Conservation (phyloP, 2,113 vertebrate species). For the Gymnobelideus leadbeateri region DNA sequence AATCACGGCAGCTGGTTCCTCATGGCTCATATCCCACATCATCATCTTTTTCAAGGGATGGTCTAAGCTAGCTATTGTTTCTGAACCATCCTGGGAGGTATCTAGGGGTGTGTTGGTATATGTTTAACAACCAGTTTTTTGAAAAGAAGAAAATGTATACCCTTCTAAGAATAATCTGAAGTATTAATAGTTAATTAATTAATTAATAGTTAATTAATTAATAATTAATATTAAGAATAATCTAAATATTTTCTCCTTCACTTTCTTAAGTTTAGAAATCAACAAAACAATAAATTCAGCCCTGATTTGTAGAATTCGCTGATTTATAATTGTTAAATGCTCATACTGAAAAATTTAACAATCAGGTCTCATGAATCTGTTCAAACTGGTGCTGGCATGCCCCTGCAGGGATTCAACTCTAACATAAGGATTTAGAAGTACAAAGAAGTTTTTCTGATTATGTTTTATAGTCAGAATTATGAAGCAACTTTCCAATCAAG, state of each 20-base stretch:
- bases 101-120: background rate
- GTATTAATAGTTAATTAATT: too few species aligned
- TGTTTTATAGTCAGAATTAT: background rate
- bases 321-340: background rate
- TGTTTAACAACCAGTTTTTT: too few species aligned
- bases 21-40: background rate
- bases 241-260: background rate
- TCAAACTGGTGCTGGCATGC: background rate
- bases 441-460: background rate
- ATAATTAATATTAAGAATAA: too few species aligned
- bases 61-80: background rate
- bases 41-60: background rate
- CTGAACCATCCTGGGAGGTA: background rate
- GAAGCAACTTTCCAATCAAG: background rate
- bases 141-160: background rate
- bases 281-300: background rate
- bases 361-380: background rate
- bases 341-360: background rate
- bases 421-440: background rate
- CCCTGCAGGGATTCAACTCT: background rate
- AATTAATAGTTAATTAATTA: too few species aligned
- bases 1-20: background rate
- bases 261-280: background rate
- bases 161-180: background rate
- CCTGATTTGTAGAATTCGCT: background rate